These are phyloP conservation scores for Mythimna ferrago DNA, from an alignment of 2,888 invertebrate genomes.

Conservation along the genomic window DNA sequence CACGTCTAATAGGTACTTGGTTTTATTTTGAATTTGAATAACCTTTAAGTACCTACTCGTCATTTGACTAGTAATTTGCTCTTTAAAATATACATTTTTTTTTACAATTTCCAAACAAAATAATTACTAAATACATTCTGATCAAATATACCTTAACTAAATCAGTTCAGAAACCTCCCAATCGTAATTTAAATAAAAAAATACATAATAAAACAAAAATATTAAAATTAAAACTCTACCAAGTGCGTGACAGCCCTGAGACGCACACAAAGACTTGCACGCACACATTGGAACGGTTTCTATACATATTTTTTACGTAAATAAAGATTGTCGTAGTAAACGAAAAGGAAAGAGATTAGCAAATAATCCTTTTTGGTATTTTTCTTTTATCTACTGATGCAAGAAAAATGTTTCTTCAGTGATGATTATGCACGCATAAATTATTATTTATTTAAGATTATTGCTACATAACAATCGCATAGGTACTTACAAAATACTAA, in stretches of 20 bases:
- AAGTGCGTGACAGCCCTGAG: slow-evolving; percentile 70
- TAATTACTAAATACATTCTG: neutral
- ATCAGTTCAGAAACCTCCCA: neutral
- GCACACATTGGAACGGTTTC: slow-evolving; percentile 68
- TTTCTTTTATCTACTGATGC: slow-evolving; percentile 5
- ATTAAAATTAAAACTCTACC: slow-evolving; percentile 14
- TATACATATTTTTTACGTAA: slow-evolving; percentile 83
- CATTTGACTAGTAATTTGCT: neutral
- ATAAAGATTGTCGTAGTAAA: slow-evolving; percentile 81
- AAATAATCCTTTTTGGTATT: slow-evolving; percentile 45
- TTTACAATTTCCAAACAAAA: neutral
- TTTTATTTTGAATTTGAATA: too few species aligned
- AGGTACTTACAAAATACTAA: too few species aligned
- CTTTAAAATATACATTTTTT: too few species aligned
- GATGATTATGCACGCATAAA: neutral
- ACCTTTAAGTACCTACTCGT: too few species aligned
- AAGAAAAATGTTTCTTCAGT: neutral
- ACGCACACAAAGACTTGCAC: slow-evolving; percentile 65
- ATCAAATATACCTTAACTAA: neutral
- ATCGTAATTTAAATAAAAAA: slow-evolving; percentile 3
- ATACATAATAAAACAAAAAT: slow-evolving; percentile 13
- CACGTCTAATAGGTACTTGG: too few species aligned
- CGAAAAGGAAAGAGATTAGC: slow-evolving; percentile 49
- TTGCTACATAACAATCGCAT: too few species aligned
- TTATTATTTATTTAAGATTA: neutral